These are phyloP conservation scores for Serrognathus titanus DNA, from an alignment of 2,888 invertebrate genomes.

Conservation along the genomic window DNA sequence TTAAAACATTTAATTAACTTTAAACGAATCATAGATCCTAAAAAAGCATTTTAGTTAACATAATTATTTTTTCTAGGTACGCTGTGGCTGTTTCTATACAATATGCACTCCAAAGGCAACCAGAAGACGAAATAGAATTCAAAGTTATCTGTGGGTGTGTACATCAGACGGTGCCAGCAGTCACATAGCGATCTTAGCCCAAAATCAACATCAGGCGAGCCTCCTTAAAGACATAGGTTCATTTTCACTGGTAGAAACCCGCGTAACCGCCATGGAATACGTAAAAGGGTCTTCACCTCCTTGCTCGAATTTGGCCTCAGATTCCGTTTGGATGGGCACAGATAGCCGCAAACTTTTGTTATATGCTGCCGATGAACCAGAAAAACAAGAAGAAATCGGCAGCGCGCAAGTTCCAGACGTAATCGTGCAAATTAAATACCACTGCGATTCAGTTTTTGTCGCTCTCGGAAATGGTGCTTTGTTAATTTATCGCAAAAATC, in stretches of 20 bases:
- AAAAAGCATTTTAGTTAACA: neutral
- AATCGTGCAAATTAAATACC: slow-evolving; percentile 74
- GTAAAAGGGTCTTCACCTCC: slow-evolving; percentile 60
- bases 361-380: slow-evolving; percentile 81
- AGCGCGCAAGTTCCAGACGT: slow-evolving; percentile 67
- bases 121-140: slow-evolving; percentile 62
- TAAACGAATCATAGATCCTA: too few relatives aligned
- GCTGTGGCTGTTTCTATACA: slow-evolving; percentile 87
- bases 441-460: slow-evolving; percentile 86
- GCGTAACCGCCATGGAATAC: slow-evolving; percentile 79
- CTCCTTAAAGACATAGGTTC: slow-evolving; percentile 71
- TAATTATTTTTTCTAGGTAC: slow-evolving; percentile 58
- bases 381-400: slow-evolving; percentile 74
- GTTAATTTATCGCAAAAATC: slow-evolving; percentile 66
- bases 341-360: slow-evolving; percentile 77
- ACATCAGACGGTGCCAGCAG: slow-evolving; percentile 75
- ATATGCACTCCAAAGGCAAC: slow-evolving; percentile 59
- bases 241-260: slow-evolving; percentile 76
- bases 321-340: slow-evolving; percentile 93
- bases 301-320: slow-evolving; percentile 50
- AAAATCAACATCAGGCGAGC: slow-evolving; percentile 69
- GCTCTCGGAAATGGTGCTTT: slow-evolving; percentile 77
- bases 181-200: slow-evolving; percentile 75
- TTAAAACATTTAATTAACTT: too few relatives aligned
- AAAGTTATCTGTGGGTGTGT: slow-evolving; percentile 88